phyloP scores from a whole-genome alignment of 2,113 vertebrate species.

The human (Homo sapiens) region GRCh38 chr5:87849501-87850000 shows the following conservation, averaged over 20 bases:
- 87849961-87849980: neutral
- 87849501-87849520: neutral
- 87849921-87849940: neutral
- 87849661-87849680: conserved; percentile 5
- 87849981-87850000: neutral
- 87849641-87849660: neutral
- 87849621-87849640: neutral
- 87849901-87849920: neutral
- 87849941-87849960: neutral
- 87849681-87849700: neutral
- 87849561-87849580: neutral
- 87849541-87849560: neutral
- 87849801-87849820: neutral
- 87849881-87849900: neutral
- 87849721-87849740: neutral
- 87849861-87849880: neutral
- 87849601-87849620: neutral
- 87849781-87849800: neutral
- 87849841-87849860: no score
- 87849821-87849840: neutral
- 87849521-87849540: neutral
- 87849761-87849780: neutral
- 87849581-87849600: neutral
- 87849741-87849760: neutral
- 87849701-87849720: neutral